Evolutionary conservation across 2,113 vertebrate species (phyloP).

Genomic region (Phoenicopterus ruber): DNA sequence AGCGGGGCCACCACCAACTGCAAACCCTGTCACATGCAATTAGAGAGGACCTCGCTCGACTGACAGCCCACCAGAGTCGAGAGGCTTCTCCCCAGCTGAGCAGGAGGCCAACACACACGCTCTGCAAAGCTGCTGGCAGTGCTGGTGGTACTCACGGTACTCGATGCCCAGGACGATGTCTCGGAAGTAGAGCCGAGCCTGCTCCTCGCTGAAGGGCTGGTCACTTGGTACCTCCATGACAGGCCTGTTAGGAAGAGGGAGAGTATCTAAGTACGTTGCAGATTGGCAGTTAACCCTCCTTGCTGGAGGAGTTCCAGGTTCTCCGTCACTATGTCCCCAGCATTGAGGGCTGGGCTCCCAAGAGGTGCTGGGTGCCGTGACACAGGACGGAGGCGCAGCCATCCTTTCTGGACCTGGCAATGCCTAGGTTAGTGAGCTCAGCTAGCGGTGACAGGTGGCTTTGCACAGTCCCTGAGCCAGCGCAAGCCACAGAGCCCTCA

Average conservation of each 20-base stretch:
- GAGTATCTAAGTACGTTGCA: neutral
- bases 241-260: conserved; percentile 72
- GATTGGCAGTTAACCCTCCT: rapidly evolving
- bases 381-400: rapidly evolving
- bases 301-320: neutral
- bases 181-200: conserved; percentile 88
- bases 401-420: neutral
- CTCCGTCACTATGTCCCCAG: neutral
- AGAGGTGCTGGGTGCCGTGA: neutral
- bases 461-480: neutral
- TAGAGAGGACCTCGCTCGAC: rapidly evolving
- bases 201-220: conserved; percentile 85
- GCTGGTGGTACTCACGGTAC: conserved; percentile 85
- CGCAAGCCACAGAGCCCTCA: neutral
- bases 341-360: neutral
- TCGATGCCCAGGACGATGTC: conserved; percentile 95
- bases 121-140: neutral
- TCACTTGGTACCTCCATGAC: conserved; percentile 97
- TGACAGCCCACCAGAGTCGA: neutral
- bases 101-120: rapidly evolving
- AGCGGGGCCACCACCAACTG: neutral
- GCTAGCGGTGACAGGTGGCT: neutral
- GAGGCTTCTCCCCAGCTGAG: neutral
- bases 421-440: neutral
- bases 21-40: neutral